Evolutionary conservation across 1,140 invertebrate species (phyloP), one percentile per base, ranked within the genome.

Genomic region (Triops cancriformis): DNA sequence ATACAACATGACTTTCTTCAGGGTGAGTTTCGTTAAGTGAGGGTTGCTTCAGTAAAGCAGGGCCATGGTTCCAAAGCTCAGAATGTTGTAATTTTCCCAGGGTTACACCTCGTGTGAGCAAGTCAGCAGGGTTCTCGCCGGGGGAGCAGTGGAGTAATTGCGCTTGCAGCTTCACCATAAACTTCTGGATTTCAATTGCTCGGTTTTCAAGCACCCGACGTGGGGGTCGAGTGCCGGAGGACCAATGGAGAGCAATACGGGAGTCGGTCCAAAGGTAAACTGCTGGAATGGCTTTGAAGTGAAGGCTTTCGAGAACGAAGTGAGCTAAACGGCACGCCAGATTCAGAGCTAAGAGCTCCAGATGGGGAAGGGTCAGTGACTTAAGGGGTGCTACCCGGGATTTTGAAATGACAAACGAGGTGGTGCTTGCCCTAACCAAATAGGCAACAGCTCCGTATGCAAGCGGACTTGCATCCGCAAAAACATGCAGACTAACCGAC

Each of bases 241-340:
- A 26, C 75, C 76, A 77, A 14, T 77, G 64, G 11, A 75, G 31
- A 6, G 74, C 74, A 42, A 77, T 77, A 11, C 73, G 64, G 23
- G 42, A 72, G n/a, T 77, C 76, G 28, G 76, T 73, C 76, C 76
- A 73, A 12, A 77, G 76, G 11, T 73, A 73, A 72, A 74, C 7
- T 1, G 18, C 31, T 37, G 27, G 31, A n/a, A 23, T 14, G 27
- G 4, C 9, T 74, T 31, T 7, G 76, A 72, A 23, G 7, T 18
- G 28, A 77, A 73, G 7, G 64, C n/a, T 72, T 18, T 26, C 4
- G 28, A 26, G 28, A 73, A 37, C 14, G 45, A 73, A 14, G 43
- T 26, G 26, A 7, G 64, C 72, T 4, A 77, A n/a, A 26, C 76
- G 76, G 14, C 12, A 31, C n/a, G 42, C 72, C n/a, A 77, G 12